Conservation (phyloP, 2,888 invertebrate species). For the Masnerella sp. region DNA sequence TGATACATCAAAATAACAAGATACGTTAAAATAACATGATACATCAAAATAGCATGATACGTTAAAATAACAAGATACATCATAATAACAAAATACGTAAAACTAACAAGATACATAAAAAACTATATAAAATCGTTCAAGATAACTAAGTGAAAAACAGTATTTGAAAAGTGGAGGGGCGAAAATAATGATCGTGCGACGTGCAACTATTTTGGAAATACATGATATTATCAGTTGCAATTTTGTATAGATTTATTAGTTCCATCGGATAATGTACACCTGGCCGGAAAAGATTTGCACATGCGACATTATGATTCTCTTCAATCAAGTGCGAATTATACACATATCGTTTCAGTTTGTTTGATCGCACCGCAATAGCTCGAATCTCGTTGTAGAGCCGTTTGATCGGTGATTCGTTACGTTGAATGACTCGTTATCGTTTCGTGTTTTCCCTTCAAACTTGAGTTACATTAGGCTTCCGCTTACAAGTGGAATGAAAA, state of each 20-base stretch:
- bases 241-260: slow-evolving; percentile 63
- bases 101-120: no score
- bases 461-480: slow-evolving; percentile 60
- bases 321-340: slow-evolving; percentile 61
- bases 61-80: no score
- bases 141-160: no score
- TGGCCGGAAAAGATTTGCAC: slow-evolving; percentile 66
- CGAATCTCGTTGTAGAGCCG: slow-evolving; percentile 61
- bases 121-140: no score
- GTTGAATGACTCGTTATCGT: slow-evolving; percentile 30
- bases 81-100: no score
- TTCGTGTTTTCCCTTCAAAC: slow-evolving; percentile 26
- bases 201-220: slow-evolving; percentile 45
- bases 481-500: slow-evolving; percentile 60
- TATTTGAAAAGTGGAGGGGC: background rate
- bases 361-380: slow-evolving; percentile 60
- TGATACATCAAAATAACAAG: no score
- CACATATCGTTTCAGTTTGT: slow-evolving; percentile 52
- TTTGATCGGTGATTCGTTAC: slow-evolving; percentile 48
- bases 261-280: slow-evolving; percentile 63
- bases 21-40: no score
- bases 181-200: slow-evolving; percentile 32
- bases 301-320: slow-evolving; percentile 62
- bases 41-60: no score
- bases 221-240: slow-evolving; percentile 51